phyloP scores from a whole-genome alignment of 2,797 vertebrate genomes.

The Gambelia wislizenii region DNA sequence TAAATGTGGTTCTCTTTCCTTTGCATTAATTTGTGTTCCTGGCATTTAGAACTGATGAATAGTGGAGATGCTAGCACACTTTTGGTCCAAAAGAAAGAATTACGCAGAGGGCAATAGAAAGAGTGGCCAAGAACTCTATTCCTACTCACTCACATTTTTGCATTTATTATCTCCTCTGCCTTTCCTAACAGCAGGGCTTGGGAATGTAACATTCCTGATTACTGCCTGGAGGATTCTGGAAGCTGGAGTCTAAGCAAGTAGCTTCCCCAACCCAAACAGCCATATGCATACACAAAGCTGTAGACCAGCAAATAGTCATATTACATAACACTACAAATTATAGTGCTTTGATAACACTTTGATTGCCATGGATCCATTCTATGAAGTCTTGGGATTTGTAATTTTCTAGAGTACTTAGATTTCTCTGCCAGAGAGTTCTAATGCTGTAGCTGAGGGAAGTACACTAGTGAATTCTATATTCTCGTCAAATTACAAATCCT shows the following conservation, averaged over 20 bases:
- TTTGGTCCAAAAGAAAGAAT: conserved; percentile 54
- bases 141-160: background rate
- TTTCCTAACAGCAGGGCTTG: background rate
- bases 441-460: too few species aligned
- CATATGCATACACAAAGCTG: background rate
- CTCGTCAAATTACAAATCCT: too few species aligned
- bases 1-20: conserved; percentile 65
- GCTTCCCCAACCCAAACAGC: background rate
- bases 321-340: background rate
- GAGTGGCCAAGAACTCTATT: background rate
- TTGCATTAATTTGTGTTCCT: conserved; percentile 66
- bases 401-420: too few species aligned
- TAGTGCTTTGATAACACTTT: too few species aligned
- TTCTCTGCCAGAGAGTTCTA: too few species aligned
- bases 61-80: conserved; percentile 51
- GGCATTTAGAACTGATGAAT: conserved; percentile 65
- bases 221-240: too few species aligned
- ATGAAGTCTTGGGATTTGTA: too few species aligned
- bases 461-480: too few species aligned
- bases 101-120: background rate
- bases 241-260: background rate
- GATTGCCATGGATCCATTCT: too few species aligned
- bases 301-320: background rate
- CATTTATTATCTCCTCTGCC: too few species aligned
- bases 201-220: too few species aligned